Evolutionary conservation across 2,113 vertebrate genomes (phyloP).

Genomic region (Aptenodytes patagonicus): DNA sequence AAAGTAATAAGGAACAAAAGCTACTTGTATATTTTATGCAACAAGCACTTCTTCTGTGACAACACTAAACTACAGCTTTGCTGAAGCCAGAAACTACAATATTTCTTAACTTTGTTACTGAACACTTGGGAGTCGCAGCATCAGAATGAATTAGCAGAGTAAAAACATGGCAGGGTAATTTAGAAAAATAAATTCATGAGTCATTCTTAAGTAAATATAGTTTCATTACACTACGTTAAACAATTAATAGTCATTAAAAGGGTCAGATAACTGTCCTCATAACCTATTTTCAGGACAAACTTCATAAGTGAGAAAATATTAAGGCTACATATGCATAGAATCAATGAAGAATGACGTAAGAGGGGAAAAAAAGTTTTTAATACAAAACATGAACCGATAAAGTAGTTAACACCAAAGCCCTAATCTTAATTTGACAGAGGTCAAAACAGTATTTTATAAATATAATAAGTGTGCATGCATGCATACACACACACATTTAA

Average conservation of each 20-base stretch:
- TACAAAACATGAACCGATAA: fast-evolving
- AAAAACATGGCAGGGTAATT: neutral
- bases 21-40: neutral
- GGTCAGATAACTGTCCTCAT: neutral
- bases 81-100: neutral
- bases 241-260: neutral
- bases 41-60: neutral
- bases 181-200: neutral
- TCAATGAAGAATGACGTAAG: neutral
- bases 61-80: neutral
- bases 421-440: neutral
- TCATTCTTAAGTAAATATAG: neutral
- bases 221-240: neutral
- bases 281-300: neutral
- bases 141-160: neutral
- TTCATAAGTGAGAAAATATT: neutral
- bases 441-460: neutral
- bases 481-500: neutral
- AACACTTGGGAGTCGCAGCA: neutral
- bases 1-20: neutral
- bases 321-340: neutral
- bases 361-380: neutral
- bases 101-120: neutral
- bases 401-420: neutral
- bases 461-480: fast-evolving